These are phyloP conservation scores for Pionites leucogaster DNA, from an alignment of 2,113 vertebrate species.

Conservation along the genomic window DNA sequence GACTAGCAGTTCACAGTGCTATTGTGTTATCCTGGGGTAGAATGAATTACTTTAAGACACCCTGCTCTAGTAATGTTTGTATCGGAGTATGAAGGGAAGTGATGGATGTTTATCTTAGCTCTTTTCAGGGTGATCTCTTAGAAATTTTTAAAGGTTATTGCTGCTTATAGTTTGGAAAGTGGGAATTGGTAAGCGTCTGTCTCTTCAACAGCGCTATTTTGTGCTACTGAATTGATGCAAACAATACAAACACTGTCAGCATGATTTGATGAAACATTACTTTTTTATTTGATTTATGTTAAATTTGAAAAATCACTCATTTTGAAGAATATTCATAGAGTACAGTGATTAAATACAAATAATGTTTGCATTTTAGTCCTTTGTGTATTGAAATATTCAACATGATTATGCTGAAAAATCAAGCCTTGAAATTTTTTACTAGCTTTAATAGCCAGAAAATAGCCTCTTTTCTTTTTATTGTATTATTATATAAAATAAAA, in stretches of 20 bases:
- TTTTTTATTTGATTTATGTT: not conserved
- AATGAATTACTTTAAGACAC: not conserved
- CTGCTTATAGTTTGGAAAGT: not conserved
- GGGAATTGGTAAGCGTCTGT: not conserved
- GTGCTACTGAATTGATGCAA: not conserved
- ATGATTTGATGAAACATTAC: not conserved
- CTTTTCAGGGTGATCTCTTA: not conserved
- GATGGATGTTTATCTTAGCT: not conserved
- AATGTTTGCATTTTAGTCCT: not conserved
- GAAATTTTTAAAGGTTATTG: not conserved
- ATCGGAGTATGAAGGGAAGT: not conserved
- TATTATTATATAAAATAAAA: not conserved
- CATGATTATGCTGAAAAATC: not conserved
- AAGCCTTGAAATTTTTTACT: not conserved
- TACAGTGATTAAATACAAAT: not conserved
- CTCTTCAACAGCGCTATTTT: rapidly evolving
- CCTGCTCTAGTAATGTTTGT: not conserved
- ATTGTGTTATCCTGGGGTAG: not conserved
- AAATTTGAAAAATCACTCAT: not conserved
- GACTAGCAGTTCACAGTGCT: not conserved
- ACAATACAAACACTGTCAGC: not conserved
- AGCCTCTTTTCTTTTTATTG: not conserved
- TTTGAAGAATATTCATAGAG: not conserved
- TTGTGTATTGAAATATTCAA: not conserved
- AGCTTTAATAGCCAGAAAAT: not conserved